These are phyloP conservation scores for Tiphia femorata DNA, from an alignment of 2,888 invertebrate genomes.

Conservation along the genomic window DNA sequence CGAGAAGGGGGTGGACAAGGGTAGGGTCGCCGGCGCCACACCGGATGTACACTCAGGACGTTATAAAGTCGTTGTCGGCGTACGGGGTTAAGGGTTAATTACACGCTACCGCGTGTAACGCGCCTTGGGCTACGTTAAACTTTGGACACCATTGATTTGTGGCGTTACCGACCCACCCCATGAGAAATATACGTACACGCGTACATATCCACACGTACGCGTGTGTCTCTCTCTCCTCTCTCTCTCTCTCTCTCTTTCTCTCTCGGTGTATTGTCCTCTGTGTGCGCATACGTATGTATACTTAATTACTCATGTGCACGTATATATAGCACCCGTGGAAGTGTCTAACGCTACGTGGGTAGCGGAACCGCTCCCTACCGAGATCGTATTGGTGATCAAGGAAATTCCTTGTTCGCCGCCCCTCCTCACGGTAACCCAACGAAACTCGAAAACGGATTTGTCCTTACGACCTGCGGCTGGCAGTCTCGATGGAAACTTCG, in stretches of 20 bases:
- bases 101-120: constrained; percentile 54
- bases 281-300: not conserved
- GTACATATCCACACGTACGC: not conserved
- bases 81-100: constrained; percentile 56
- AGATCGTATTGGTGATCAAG: constrained; percentile 48
- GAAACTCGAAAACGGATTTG: constrained; percentile 53
- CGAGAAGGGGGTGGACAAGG: too few species aligned
- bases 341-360: not conserved
- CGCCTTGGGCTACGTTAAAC: constrained; percentile 54
- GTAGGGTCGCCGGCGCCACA: constrained; percentile 23
- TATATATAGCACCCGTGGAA: not conserved
- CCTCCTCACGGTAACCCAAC: constrained; percentile 50
- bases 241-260: too few species aligned
- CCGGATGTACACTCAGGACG: constrained; percentile 46
- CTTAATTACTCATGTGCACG: too few species aligned
- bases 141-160: constrained; percentile 64
- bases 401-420: constrained; percentile 50
- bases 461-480: constrained; percentile 51
- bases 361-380: constrained; percentile 7
- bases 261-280: not conserved
- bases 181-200: constrained; percentile 26
- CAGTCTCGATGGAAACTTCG: constrained; percentile 51
- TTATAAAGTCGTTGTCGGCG: constrained; percentile 55
- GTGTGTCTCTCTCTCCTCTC: too few species aligned
- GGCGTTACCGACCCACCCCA: constrained; percentile 37